Evolutionary conservation across 2,113 vertebrate genomes (phyloP).

Genomic region (Machaerirhynchus nigripectus): DNA sequence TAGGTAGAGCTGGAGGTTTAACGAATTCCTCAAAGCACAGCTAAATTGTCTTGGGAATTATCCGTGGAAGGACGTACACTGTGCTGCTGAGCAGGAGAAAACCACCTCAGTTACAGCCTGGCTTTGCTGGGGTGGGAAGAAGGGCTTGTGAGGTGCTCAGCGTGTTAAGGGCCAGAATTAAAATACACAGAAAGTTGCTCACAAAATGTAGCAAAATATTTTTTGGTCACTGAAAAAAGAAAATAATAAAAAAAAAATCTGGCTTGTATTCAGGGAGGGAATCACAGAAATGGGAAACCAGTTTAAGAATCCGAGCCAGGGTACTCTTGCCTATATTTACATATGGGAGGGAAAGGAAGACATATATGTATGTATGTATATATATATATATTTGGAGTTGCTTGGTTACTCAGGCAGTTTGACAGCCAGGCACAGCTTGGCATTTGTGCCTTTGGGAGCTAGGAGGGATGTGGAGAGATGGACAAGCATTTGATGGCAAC

Average conservation of each 20-base stretch:
- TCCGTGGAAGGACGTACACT: rapidly evolving
- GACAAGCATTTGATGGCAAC: neutral
- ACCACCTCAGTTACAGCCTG: neutral
- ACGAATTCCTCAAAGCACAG: neutral
- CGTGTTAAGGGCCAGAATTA: neutral
- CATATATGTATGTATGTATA: neutral
- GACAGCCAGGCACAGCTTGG: neutral
- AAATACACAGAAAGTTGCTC: neutral
- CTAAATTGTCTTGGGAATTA: neutral
- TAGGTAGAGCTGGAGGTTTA: slow-evolving; percentile 10
- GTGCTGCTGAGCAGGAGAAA: neutral
- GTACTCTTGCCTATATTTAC: neutral
- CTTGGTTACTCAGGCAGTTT: neutral
- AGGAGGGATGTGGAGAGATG: neutral
- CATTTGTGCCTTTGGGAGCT: neutral
- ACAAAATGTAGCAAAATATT: neutral
- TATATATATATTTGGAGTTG: neutral
- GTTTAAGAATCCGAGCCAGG: neutral
- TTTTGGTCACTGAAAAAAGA: neutral
- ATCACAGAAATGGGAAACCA: neutral
- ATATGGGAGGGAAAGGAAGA: neutral
- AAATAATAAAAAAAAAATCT: neutral
- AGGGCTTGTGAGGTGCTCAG: neutral
- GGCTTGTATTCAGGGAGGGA: neutral
- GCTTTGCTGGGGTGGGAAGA: neutral